These are phyloP conservation scores for Thrips palmi DNA, from an alignment of 1,140 invertebrate species.

Conservation along the genomic window DNA sequence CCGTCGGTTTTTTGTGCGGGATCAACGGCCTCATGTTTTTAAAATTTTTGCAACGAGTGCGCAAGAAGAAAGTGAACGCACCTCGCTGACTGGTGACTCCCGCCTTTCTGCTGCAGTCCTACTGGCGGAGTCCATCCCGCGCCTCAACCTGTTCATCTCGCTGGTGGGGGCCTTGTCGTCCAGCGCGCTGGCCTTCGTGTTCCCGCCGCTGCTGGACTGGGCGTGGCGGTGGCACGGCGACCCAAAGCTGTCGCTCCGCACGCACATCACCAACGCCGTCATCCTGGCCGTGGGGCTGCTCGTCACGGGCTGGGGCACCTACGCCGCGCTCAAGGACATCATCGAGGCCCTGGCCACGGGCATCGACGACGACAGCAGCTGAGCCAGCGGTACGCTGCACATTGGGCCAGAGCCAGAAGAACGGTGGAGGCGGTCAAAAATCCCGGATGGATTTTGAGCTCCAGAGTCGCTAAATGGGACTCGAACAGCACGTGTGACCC, in stretches of 20 bases:
- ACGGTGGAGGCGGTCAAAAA: too few species aligned
- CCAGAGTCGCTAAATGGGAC: too few species aligned
- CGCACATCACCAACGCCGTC: conserved; percentile 16
- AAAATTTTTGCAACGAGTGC: conserved; percentile 6
- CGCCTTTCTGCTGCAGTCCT: conserved; percentile 39
- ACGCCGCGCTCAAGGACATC: conserved; percentile 42
- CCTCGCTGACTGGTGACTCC: too few species aligned
- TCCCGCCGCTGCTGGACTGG: conserved; percentile 75
- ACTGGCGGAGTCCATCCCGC: conserved; percentile 60
- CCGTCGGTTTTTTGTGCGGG: too few species aligned
- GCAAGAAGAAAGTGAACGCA: too few species aligned
- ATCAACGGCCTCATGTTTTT: too few species aligned
- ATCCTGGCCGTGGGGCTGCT: conserved; percentile 35
- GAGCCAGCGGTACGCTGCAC: too few species aligned
- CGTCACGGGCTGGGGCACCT: conserved; percentile 49
- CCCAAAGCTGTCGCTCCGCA: conserved; percentile 14
- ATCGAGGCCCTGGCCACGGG: too few species aligned
- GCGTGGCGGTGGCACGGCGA: conserved; percentile 34
- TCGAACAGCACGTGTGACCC: too few species aligned
- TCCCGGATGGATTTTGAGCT: too few species aligned
- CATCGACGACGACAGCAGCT: too few species aligned
- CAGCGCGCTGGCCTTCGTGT: conserved; percentile 66
- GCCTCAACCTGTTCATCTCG: conserved; percentile 74
- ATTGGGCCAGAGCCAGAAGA: too few species aligned
- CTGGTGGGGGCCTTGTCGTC: conserved; percentile 77